Base-by-base conservation (phyloP, 2,797 vertebrate species). In the Enteromius thamalakanensis region DNA sequence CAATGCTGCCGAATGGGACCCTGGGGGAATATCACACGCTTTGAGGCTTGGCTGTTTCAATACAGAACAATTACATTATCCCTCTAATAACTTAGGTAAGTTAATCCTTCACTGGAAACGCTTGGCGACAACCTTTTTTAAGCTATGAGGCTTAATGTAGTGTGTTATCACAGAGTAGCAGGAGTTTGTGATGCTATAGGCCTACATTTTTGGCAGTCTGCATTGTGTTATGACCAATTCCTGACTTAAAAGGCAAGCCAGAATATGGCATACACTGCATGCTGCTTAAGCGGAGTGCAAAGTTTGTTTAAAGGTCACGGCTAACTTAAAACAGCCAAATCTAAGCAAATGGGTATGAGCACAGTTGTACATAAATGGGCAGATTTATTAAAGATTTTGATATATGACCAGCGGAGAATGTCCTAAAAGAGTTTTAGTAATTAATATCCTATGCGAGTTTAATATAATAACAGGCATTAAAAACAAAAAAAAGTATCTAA, bases 51-150 rank as follows among this genome's bases (percentile, higher is more conserved):
- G 84, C 84, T 84, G 72, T 86, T 87, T 87, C 82, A 87, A 84
- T 89, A 83, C 82, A 85, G 87, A 87, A 88, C 89, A 87, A 90
- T 90, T 87, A 87, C 84, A 89, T 89, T 87, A 88, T 86, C 86
- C 85, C 81, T 78, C 80, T 83, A 81, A 86, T 84, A 85, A 89
- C 84, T 87, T 87, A 87, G 82, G 79, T 85, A 87, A 89, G 69
- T 86, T 87, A 87, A 89, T 89, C 85, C 85, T 71, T 83, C 81
- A 75, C 80, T 86, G 79, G 87, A 88, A 83, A 86, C 32, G 49
- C 67, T 76, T 76, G 77, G 79, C 78, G 62, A 84, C 80, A 81
- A 83, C 77, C 74, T 88, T 85, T 83, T 78, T 88, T 40, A 77
- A 76, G 84, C 81, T 79, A 85, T 79, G 53, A 80, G 75, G 76